Evolutionary conservation across 2,113 vertebrate genomes (phyloP).

Genomic region (Phalacrocorax aristotelis): DNA sequence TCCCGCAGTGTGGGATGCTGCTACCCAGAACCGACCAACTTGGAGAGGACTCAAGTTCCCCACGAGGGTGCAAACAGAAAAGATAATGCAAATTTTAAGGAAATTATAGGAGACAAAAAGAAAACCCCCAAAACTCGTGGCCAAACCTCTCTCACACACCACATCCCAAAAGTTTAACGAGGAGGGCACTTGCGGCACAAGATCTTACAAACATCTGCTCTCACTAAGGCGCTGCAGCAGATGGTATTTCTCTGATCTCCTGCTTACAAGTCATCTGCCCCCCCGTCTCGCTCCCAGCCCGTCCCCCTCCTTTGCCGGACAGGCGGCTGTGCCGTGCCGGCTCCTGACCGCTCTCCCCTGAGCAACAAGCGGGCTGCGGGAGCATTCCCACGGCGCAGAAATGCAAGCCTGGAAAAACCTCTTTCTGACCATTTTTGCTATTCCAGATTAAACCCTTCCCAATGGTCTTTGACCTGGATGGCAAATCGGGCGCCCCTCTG

Average conservation of each 20-base stretch:
- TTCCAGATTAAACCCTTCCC: background rate
- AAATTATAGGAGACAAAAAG: background rate
- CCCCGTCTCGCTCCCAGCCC: rapidly evolving
- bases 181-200: background rate
- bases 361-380: background rate
- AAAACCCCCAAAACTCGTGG: rapidly evolving
- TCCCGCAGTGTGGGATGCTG: background rate
- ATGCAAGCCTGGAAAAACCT: background rate
- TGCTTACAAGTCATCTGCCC: background rate
- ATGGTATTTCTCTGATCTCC: rapidly evolving
- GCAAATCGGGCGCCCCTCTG: rapidly evolving
- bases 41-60: rapidly evolving
- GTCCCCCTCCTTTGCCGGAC: background rate
- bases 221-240: background rate
- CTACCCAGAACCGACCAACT: rapidly evolving
- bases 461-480: rapidly evolving
- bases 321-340: rapidly evolving
- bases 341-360: background rate
- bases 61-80: rapidly evolving
- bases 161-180: rapidly evolving
- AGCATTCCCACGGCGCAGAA: rapidly evolving
- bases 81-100: rapidly evolving
- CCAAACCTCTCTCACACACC: background rate
- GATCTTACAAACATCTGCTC: rapidly evolving
- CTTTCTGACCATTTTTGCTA: background rate